Percentiles rank a stretch among this genome's conserved stretches.
Conservation (phyloP, 2,888 invertebrate genomes). For the Thelaira solivaga region DNA sequence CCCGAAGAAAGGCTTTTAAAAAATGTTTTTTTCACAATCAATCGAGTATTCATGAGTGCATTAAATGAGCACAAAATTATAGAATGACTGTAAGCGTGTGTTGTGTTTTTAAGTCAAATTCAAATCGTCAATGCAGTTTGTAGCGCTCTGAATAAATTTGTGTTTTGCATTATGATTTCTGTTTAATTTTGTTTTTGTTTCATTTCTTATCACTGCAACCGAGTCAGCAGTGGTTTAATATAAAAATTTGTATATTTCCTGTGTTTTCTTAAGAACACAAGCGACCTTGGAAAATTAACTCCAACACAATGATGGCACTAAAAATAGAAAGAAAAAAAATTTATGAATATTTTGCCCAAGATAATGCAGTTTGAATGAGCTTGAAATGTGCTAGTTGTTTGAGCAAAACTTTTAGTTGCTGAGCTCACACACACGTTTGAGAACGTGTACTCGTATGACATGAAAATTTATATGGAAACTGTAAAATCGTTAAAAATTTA, state of each 20-base stretch:
- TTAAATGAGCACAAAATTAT: too few relatives aligned
- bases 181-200: not conserved
- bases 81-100: too few relatives aligned
- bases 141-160: not conserved
- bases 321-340: not conserved
- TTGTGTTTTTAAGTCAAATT: not conserved
- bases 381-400: not conserved
- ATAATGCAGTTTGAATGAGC: not conserved
- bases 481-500: slow-evolving; percentile 23
- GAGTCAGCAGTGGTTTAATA: not conserved
- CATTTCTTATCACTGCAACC: slow-evolving; percentile 35
- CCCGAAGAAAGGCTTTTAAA: too few relatives aligned
- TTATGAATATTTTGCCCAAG: not conserved
- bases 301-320: not conserved
- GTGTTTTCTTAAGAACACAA: slow-evolving; percentile 7
- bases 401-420: not conserved
- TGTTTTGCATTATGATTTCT: not conserved
- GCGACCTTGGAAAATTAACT: slow-evolving; percentile 8
- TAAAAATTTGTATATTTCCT: slow-evolving; percentile 18
- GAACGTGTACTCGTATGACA: too few relatives aligned
- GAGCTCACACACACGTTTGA: not conserved
- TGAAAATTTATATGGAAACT: slow-evolving; percentile 10
- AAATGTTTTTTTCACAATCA: too few relatives aligned
- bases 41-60: too few relatives aligned
- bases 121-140: not conserved